Percentiles rank a stretch among this genome's conserved stretches.
Conservation (phyloP, 2,113 vertebrate species). For the Pelecanus crispus region DNA sequence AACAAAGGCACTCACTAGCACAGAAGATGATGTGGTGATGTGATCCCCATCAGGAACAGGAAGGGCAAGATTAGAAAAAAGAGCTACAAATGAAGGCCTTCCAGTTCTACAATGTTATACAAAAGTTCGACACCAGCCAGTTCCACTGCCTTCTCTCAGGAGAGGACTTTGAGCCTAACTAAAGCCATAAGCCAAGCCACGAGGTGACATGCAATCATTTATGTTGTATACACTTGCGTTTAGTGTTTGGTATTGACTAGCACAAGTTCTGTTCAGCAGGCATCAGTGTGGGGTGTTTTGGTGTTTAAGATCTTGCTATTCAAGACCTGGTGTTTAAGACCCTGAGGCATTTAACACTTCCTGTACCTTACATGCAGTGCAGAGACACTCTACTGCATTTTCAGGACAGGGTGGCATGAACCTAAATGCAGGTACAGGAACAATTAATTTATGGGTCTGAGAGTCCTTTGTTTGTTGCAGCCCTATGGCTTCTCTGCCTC, state of each 20-base stretch:
- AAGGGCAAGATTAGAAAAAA: background rate
- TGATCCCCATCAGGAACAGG: background rate
- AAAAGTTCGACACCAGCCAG: background rate
- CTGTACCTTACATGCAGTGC: background rate
- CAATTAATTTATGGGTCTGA: background rate
- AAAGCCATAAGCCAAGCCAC: background rate
- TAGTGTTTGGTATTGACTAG: background rate
- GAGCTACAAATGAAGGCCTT: background rate
- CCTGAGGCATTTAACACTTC: background rate
- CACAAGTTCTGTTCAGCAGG: background rate
- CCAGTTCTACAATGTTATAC: background rate
- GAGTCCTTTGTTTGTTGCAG: background rate
- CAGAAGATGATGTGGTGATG: background rate
- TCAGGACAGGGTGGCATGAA: background rate
- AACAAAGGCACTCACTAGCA: background rate
- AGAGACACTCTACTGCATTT: background rate
- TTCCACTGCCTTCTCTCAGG: background rate
- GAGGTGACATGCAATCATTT: background rate
- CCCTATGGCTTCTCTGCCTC: background rate
- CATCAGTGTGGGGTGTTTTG: background rate
- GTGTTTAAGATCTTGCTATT: background rate
- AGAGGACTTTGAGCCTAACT: background rate
- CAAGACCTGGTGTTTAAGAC: background rate
- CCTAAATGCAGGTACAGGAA: background rate
- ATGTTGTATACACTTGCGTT: background rate